phyloP scores from a whole-genome alignment of 2,888 invertebrate species.

The Halocaridina rubra region DNA sequence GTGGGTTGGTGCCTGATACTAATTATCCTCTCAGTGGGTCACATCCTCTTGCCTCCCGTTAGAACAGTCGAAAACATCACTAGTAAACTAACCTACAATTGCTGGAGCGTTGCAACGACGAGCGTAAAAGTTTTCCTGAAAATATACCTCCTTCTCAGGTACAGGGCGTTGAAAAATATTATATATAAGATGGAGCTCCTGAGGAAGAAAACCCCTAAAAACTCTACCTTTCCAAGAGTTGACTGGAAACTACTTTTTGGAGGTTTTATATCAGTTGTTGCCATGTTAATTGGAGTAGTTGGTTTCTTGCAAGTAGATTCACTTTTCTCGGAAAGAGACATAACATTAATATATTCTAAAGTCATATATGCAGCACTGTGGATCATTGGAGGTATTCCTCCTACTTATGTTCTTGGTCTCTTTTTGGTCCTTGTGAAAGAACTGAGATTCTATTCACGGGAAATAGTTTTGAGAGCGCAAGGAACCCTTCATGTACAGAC shows the following conservation, averaged over 20 bases:
- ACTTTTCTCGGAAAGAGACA: background rate
- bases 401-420: too few species aligned
- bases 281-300: background rate
- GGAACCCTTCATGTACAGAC: too few species aligned
- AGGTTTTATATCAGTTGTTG: too few species aligned
- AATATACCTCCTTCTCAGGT: background rate
- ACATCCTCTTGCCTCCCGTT: background rate
- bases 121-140: background rate
- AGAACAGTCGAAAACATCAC: background rate
- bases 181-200: background rate
- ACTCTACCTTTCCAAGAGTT: too few species aligned
- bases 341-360: background rate
- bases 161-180: background rate
- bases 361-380: background rate
- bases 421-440: too few species aligned
- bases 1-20: background rate
- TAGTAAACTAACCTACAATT: background rate
- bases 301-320: background rate
- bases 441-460: too few species aligned
- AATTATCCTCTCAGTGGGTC: background rate
- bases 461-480: too few species aligned
- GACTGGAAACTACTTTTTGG: too few species aligned
- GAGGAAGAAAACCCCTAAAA: too few species aligned
- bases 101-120: background rate
- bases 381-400: background rate